These are phyloP conservation scores for Melipona beecheii DNA, from an alignment of 2,888 invertebrate genomes.

Conservation along the genomic window DNA sequence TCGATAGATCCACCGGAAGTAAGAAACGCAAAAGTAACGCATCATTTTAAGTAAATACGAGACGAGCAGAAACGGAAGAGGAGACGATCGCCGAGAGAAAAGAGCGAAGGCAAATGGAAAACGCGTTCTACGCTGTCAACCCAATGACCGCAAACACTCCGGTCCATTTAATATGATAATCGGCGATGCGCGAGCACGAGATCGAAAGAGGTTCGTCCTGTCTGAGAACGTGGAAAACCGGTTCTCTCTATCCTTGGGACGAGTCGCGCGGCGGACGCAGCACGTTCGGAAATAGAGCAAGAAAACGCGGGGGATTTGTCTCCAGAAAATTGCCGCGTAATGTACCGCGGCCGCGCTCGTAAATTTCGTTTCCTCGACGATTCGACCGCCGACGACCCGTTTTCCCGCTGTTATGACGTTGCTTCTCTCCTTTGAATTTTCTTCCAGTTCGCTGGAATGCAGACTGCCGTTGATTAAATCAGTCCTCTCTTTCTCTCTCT, in stretches of 20 bases:
- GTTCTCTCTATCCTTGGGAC: constrained; percentile 62
- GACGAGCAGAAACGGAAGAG: background rate
- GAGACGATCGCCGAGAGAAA: background rate
- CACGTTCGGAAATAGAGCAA: constrained; percentile 44
- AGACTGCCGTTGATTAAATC: background rate
- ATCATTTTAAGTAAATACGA: background rate
- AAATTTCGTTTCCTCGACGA: constrained; percentile 63
- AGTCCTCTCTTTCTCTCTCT: background rate
- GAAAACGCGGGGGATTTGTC: constrained; percentile 68
- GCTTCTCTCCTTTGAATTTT: constrained; percentile 17
- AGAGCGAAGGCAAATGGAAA: constrained; percentile 17
- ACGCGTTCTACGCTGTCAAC: constrained; percentile 61
- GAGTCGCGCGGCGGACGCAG: constrained; percentile 9
- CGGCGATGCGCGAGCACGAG: constrained; percentile 59
- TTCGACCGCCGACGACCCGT: constrained; percentile 38
- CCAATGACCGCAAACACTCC: constrained; percentile 74
- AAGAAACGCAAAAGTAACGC: background rate
- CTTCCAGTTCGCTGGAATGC: constrained; percentile 29
- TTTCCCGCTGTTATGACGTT: constrained; percentile 42
- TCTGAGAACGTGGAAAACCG: constrained; percentile 68
- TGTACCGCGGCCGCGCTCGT: constrained; percentile 53
- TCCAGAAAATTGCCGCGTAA: constrained; percentile 67
- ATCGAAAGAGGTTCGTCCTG: constrained; percentile 51
- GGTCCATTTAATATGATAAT: constrained; percentile 78
- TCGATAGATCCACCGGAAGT: no score